phyloP scores from a whole-genome alignment of 2,113 vertebrate species.

The Euleptes europaea region DNA sequence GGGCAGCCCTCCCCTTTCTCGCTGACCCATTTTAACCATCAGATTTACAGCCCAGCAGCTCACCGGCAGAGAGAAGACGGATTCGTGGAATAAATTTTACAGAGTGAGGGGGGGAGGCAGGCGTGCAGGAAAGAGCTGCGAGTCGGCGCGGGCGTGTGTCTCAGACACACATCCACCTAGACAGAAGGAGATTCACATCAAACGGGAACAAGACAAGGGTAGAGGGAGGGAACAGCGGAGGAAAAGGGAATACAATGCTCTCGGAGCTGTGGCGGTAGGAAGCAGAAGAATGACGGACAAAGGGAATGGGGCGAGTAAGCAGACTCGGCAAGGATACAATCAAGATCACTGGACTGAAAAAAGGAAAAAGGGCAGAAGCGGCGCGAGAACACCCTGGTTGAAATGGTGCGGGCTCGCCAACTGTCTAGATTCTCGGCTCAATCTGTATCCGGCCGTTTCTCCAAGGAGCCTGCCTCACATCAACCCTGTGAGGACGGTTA shows the following conservation, averaged over 20 bases:
- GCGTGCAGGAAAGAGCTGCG: neutral
- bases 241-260: neutral
- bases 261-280: neutral
- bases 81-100: conserved; percentile 2
- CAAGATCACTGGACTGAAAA: neutral
- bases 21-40: conserved; percentile 31
- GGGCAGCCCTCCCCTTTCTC: neutral
- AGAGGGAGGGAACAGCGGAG: neutral
- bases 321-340: neutral
- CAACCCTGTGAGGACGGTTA: too few species aligned
- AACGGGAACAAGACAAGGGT: neutral
- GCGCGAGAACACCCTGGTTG: too few species aligned
- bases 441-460: too few species aligned
- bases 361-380: neutral
- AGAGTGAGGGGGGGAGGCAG: conserved; percentile 17
- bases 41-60: neutral
- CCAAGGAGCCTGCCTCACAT: too few species aligned
- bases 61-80: neutral
- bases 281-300: neutral
- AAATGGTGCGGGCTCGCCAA: too few species aligned
- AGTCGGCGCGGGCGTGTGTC: neutral
- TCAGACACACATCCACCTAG: accelerated
- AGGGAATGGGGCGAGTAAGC: neutral
- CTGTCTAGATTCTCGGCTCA: too few species aligned
- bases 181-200: neutral